Evolutionary conservation across 1,140 invertebrate species (phyloP), one percentile per base, ranked within the genome.

Genomic region (Diorhabda sublineata): DNA sequence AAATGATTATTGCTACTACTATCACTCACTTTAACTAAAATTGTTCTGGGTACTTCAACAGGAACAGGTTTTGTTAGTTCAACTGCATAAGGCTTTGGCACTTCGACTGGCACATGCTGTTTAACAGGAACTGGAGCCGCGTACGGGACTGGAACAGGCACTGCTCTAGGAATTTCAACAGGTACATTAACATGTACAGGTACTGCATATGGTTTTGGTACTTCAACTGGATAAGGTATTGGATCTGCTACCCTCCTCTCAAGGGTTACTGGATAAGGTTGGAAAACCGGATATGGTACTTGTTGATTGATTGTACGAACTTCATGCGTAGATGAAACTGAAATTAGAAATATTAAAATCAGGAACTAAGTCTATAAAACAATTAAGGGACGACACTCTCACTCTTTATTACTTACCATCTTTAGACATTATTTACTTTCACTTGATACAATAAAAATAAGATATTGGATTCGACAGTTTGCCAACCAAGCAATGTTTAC

Each of bases 191-290:
- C 73, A 44, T 64, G 70, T 9, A 74, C 70, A 7, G 67, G 66
- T 42, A 74, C 73, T 64, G 72, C 61, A 44, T 72, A 70, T 61
- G 75, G 71, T 64, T 63, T 74, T 9, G 68, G 65, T 44, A 74
- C 70, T 61, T 74, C 69, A 11, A 74, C 71, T 9, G 75, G 69
- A 45, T 71, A 67, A 4, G 71, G 58, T 62, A 71, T 57, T 44
- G 75, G 75, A 47, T 74, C 73, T 44, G 70, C 61, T 7, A 76
- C 73, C 3, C 67, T 45, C 58, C 71, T 76, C 4, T 71, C 72
- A 8, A 76, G 68, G 3, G 68, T 67, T 42, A 79, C 82, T 66
- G 76, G 87, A 77, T 81, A 79, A 3, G 80, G 79, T 44, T 77
- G 75, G 3, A 77, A 80, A 64, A 81, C 80, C 3, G 75, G 67